Evolutionary conservation across 2,888 invertebrate genomes (phyloP).

Genomic region (Odontocerum albicorne): DNA sequence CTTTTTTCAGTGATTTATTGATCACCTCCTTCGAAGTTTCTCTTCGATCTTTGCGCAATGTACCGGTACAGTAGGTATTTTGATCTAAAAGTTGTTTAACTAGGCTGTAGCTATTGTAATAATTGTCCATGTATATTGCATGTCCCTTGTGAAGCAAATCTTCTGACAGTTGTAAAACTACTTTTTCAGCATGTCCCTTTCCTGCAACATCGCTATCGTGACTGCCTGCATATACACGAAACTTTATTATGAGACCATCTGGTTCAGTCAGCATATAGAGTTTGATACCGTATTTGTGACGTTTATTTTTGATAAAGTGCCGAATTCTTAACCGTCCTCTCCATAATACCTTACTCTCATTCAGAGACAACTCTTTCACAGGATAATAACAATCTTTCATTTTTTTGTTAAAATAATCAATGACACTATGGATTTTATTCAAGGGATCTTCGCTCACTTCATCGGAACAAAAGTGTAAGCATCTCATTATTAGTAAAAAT

Average conservation of each 20-base stretch:
- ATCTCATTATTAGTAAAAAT: conserved; percentile 42
- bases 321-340: conserved; percentile 40
- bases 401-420: conserved; percentile 43
- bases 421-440: conserved; percentile 40
- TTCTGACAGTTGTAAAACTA: conserved; percentile 41
- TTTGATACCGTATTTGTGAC: conserved; percentile 43
- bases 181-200: conserved; percentile 38
- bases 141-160: conserved; percentile 40
- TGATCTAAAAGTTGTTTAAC: conserved; percentile 40
- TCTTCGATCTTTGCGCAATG: too few relatives aligned
- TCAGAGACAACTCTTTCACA: conserved; percentile 40
- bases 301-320: conserved; percentile 42
- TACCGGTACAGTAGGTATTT: conserved; percentile 43
- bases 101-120: conserved; percentile 40
- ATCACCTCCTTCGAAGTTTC: too few relatives aligned
- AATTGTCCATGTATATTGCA: conserved; percentile 42
- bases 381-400: conserved; percentile 41
- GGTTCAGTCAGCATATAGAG: conserved; percentile 43
- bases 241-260: conserved; percentile 40
- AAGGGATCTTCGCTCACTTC: conserved; percentile 38
- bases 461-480: conserved; percentile 41
- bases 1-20: too few relatives aligned
- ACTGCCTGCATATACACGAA: conserved; percentile 37
- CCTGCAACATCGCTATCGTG: conserved; percentile 36
- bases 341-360: conserved; percentile 42